Conservation (phyloP, 2,888 invertebrate genomes). For the Strigamia crassipes region DNA sequence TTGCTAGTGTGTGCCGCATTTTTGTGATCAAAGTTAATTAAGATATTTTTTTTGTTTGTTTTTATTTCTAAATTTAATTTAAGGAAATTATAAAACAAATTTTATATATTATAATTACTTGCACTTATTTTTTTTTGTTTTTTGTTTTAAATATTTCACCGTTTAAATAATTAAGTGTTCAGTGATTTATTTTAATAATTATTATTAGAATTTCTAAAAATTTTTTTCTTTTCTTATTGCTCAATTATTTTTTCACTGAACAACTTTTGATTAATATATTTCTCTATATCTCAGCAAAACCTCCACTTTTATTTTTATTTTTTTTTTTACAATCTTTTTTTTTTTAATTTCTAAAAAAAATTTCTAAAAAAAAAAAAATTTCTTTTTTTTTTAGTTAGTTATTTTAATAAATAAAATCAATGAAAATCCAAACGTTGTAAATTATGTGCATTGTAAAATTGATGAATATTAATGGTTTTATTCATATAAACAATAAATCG, state of each 20-base stretch:
- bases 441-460: constrained; percentile 33
- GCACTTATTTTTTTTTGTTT: background rate
- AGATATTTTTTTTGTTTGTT: background rate
- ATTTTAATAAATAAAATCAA: background rate
- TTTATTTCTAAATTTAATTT: background rate
- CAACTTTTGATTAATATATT: background rate
- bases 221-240: background rate
- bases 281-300: background rate
- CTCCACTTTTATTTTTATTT: background rate
- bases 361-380: too few relatives aligned
- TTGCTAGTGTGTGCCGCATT: constrained; percentile 18
- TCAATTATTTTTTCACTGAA: background rate
- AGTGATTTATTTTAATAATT: background rate
- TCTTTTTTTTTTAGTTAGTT: background rate
- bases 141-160: background rate
- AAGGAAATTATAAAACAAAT: background rate
- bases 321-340: background rate
- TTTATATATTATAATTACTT: background rate
- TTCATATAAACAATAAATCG: constrained; percentile 29
- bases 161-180: background rate
- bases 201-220: background rate
- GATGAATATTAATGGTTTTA: constrained; percentile 36
- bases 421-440: background rate
- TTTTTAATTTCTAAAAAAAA: too few relatives aligned
- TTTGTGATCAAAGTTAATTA: constrained; percentile 8